Percentiles rank a stretch among this genome's conserved stretches.
phyloP scores from a whole-genome alignment of 2,113 vertebrate species.

The Erythrocebus patas region DNA sequence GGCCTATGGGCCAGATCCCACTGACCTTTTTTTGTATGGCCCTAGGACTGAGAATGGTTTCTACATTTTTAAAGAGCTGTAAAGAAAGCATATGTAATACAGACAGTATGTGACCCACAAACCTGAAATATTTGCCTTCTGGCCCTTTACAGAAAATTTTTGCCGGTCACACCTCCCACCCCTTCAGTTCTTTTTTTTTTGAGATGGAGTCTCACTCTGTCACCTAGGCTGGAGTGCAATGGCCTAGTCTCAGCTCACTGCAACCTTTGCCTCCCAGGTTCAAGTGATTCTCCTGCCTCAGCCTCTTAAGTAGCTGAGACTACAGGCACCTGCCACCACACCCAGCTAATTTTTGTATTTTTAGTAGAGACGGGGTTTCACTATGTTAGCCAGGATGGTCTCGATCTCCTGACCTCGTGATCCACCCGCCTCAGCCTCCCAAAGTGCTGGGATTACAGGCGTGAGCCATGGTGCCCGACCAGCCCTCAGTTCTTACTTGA shows the following conservation, averaged over 20 bases:
- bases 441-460: too few species aligned
- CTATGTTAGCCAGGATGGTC: too few species aligned
- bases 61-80: not conserved
- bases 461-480: not conserved
- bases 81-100: not conserved
- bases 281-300: too few species aligned
- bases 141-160: not conserved
- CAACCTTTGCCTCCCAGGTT: not conserved
- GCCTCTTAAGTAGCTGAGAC: too few species aligned
- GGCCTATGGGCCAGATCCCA: not conserved
- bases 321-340: too few species aligned
- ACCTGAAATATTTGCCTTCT: not conserved
- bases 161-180: not conserved
- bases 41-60: not conserved
- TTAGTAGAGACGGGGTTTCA: not conserved
- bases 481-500: not conserved
- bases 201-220: not conserved
- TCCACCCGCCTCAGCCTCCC: accelerated
- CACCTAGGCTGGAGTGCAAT: not conserved
- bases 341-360: not conserved
- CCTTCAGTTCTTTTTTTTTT: not conserved
- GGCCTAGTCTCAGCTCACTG: not conserved
- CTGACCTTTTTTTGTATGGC: not conserved
- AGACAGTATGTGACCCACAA: accelerated
- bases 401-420: too few species aligned